Percentiles rank a stretch among this genome's conserved stretches.
These are phyloP conservation scores for Gila robusta DNA, from an alignment of 2,797 vertebrate species.

Conservation along the genomic window DNA sequence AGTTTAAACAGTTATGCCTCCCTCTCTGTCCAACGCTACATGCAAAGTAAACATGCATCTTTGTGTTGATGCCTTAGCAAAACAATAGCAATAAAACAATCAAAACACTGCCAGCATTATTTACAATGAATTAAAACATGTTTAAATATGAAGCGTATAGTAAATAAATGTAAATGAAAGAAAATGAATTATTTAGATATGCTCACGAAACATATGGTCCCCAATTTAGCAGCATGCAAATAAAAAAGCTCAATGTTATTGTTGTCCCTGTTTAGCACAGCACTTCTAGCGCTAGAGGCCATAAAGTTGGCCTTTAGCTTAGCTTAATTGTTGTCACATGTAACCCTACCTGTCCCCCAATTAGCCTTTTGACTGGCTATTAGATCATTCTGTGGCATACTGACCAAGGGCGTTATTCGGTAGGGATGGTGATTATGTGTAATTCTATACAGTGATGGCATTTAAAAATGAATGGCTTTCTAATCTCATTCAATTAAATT, in stretches of 20 bases:
- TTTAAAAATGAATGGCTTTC: constrained; percentile 58
- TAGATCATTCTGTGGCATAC: constrained; percentile 76
- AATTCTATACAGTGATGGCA: constrained; percentile 73
- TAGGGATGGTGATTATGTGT: constrained; percentile 75
- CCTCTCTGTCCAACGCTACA: not conserved
- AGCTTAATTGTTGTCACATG: constrained; percentile 85
- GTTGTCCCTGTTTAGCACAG: constrained; percentile 59
- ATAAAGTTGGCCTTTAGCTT: constrained; percentile 75
- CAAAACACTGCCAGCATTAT: constrained; percentile 24
- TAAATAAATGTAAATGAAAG: constrained; percentile 32
- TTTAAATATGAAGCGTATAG: constrained; percentile 13
- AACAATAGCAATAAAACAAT: constrained; percentile 14
- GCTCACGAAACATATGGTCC: constrained; percentile 41
- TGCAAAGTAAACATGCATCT: constrained; percentile 33
- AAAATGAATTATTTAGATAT: constrained; percentile 44
- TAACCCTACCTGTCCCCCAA: constrained; percentile 85
- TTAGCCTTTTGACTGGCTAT: constrained; percentile 81
- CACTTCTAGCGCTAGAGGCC: constrained; percentile 70
- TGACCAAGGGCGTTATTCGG: constrained; percentile 72
- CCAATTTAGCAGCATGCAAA: constrained; percentile 55
- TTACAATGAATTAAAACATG: constrained; percentile 29
- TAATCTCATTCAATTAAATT: constrained; percentile 14
- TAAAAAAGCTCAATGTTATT: constrained; percentile 59
- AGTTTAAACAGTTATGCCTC: constrained; percentile 40
- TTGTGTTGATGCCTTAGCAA: constrained; percentile 16